Base-by-base conservation (phyloP, 1,140 invertebrate genomes). In the Aporrectodea caliginosa region DNA sequence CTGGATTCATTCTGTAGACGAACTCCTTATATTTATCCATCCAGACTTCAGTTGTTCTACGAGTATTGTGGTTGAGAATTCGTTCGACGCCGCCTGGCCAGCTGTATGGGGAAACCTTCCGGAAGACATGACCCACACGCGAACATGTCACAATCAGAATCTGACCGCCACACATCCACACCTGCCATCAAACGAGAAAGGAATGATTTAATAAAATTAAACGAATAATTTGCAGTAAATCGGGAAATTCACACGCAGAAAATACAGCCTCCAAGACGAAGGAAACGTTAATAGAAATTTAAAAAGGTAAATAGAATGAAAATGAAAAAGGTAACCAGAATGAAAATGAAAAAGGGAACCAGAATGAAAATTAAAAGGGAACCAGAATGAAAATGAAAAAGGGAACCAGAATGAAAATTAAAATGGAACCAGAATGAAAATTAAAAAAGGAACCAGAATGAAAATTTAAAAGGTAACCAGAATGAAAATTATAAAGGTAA, bases 121-220 rank as follows among this genome's bases (percentile, higher is more conserved):
- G 91, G 88, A 99, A 99, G 31, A 99, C 92, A 88, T 99, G 98
- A 0, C 97, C 98, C 0, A 99, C 97, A 85, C 97, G 93, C 2
- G 96, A 98, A 88, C 98, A 99, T 0, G 98, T 95, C 0, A 93
- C 93, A 75, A 99, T 99, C 89, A 98, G 94, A 0, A 99, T 92
- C 77, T 91, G 91, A 0, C 97, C 98, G 0, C 97, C 98, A 86
- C 97, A 99, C 89, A 97, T 96, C 98, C 98, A 99, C 0, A 97
- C 92, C 85, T 96, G 79, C 31, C 6, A 58, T 22, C 6, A 22
- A 58, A 58, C 6, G 43, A 58, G 22, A 6, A 58, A 58, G n/a
- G n/a, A n/a, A n/a, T n/a, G n/a, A n/a, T n/a, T n/a, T n/a, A n/a
- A n/a, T n/a, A n/a, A n/a, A n/a, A n/a, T n/a, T n/a, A n/a, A n/a